Conservation (phyloP, 2,113 vertebrate genomes). For the Haplochromis vanheusdeni region DNA sequence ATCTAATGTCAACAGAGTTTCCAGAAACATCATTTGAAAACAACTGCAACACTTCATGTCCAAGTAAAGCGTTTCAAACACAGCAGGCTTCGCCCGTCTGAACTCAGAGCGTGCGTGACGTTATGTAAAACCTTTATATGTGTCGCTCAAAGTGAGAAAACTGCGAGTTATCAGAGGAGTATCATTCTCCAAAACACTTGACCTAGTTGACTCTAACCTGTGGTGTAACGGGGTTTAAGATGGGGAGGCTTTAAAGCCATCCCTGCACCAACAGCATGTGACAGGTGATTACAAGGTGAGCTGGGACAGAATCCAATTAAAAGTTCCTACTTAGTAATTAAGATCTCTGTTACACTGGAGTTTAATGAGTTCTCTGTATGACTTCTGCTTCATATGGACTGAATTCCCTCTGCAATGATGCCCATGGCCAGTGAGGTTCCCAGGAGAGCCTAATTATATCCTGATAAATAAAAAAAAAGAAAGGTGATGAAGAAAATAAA, state of each 20-base stretch:
- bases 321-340: slow-evolving; percentile 55
- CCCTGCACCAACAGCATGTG: slow-evolving; percentile 21
- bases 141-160: not conserved
- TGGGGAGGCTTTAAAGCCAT: slow-evolving; percentile 33
- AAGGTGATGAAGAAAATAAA: not conserved
- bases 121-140: not conserved
- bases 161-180: not conserved
- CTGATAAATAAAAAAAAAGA: not conserved
- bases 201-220: slow-evolving; percentile 29
- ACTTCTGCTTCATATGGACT: not conserved
- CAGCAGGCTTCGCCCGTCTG: not conserved
- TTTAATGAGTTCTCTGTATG: not conserved
- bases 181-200: slow-evolving; percentile 7
- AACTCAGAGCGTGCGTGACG: not conserved
- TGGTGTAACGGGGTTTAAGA: slow-evolving; percentile 46
- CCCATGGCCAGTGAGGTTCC: not conserved
- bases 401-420: not conserved
- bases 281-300: slow-evolving; percentile 29
- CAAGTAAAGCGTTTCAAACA: not conserved
- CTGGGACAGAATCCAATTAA: slow-evolving; percentile 46
- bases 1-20: not conserved
- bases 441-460: not conserved
- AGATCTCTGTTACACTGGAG: slow-evolving; percentile 19
- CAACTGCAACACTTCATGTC: not conserved
- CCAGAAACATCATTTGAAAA: not conserved